These are phyloP conservation scores for Atrichornis clamosus DNA, from an alignment of 2,113 vertebrate genomes.

Conservation along the genomic window DNA sequence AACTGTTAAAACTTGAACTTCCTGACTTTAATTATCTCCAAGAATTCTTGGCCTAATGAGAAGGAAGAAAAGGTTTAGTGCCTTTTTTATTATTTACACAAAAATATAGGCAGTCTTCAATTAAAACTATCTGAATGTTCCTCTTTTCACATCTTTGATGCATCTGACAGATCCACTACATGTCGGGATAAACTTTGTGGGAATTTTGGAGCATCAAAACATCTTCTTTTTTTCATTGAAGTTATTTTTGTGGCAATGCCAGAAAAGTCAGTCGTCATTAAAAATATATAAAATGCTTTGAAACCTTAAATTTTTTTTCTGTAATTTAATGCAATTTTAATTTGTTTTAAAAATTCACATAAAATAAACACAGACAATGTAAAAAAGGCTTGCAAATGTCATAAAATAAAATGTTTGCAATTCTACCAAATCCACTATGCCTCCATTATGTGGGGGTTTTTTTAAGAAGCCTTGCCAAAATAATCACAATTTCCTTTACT, in stretches of 20 bases:
- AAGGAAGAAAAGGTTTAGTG: conserved; percentile 41
- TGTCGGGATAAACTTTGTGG: neutral
- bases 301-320: neutral
- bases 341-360: neutral
- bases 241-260: neutral
- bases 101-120: conserved; percentile 18
- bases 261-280: neutral
- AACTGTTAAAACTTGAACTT: conserved; percentile 48
- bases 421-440: neutral
- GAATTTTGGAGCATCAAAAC: neutral
- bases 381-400: conserved; percentile 1
- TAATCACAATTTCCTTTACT: conserved; percentile 36
- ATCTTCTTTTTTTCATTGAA: neutral
- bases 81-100: conserved; percentile 29
- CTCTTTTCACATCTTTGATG: conserved; percentile 3
- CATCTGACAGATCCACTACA: neutral
- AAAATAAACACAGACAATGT: neutral
- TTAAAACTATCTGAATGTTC: conserved; percentile 1
- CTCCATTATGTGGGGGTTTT: neutral
- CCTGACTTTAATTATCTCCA: conserved; percentile 41
- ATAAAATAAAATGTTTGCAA: neutral
- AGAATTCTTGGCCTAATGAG: conserved; percentile 48
- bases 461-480: conserved; percentile 45
- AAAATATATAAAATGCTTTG: neutral
- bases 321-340: neutral